phyloP scores from a whole-genome alignment of 2,113 vertebrate genomes.

The Nanger granti region DNA sequence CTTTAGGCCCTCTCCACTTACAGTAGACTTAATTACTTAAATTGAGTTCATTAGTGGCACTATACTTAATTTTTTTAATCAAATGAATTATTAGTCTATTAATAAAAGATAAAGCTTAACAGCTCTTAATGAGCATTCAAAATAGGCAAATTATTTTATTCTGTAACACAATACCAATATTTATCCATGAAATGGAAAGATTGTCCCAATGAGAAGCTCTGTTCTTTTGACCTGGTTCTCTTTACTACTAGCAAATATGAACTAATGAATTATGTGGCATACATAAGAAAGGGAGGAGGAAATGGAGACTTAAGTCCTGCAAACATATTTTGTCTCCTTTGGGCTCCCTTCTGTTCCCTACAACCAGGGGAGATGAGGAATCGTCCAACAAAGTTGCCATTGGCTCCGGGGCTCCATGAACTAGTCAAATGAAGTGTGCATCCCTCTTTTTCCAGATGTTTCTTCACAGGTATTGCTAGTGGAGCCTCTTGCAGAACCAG shows the following conservation, averaged over 20 bases:
- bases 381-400: neutral
- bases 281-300: neutral
- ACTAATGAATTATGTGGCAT: neutral
- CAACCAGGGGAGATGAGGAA: fast-evolving
- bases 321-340: neutral
- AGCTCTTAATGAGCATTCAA: conserved; percentile 47
- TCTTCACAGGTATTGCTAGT: neutral
- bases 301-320: too few species aligned
- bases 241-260: neutral
- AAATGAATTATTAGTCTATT: conserved; percentile 48
- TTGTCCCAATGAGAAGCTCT: neutral
- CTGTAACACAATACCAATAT: conserved; percentile 5
- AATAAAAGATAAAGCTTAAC: conserved; percentile 62
- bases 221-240: neutral
- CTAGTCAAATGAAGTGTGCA: fast-evolving
- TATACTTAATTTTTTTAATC: conserved; percentile 46
- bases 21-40: conserved; percentile 43
- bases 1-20: neutral
- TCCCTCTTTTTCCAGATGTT: neutral
- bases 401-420: neutral
- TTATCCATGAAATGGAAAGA: neutral
- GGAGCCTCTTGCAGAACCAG: neutral
- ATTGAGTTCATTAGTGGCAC: conserved; percentile 49
- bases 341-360: neutral
- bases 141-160: conserved; percentile 28